These are phyloP conservation scores for Deilephila porcellus DNA, from an alignment of 2,888 invertebrate species.

Conservation along the genomic window DNA sequence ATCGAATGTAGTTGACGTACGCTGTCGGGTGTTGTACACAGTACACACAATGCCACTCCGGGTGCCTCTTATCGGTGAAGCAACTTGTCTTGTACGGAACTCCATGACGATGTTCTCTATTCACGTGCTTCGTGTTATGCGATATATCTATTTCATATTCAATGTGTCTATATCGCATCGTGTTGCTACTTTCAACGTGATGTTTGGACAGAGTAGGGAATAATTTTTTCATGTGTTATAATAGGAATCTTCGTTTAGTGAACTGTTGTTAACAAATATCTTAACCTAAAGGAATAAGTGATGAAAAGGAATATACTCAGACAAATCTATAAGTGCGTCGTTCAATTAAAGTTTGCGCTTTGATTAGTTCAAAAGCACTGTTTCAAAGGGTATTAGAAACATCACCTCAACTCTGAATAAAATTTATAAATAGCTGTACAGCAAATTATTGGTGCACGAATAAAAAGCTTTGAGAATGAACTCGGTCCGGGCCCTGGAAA, in stretches of 20 bases:
- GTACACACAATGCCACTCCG: conserved; percentile 29
- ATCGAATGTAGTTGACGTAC: conserved; percentile 63
- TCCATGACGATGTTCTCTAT: conserved; percentile 39
- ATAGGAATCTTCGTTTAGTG: too few relatives aligned
- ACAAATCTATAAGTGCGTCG: too few relatives aligned
- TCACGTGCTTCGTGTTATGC: neutral
- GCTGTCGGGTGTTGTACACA: conserved; percentile 35
- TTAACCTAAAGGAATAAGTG: too few relatives aligned
- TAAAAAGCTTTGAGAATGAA: conserved; percentile 65
- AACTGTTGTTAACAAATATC: too few relatives aligned
- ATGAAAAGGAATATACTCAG: too few relatives aligned
- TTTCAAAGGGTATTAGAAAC: neutral
- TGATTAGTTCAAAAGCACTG: neutral
- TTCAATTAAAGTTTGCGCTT: neutral
- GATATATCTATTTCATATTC: neutral
- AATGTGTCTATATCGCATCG: too few relatives aligned
- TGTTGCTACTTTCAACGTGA: too few relatives aligned
- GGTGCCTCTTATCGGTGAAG: conserved; percentile 6
- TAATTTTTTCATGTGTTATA: too few relatives aligned
- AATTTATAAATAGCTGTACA: conserved; percentile 45
- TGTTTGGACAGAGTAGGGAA: too few relatives aligned
- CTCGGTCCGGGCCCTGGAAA: conserved; percentile 59
- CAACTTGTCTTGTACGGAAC: conserved; percentile 38
- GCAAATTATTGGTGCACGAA: conserved; percentile 58
- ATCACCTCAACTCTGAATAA: neutral